Base-by-base conservation (phyloP, 1,140 invertebrate genomes). In the Zaprionus tsacasi region DNA sequence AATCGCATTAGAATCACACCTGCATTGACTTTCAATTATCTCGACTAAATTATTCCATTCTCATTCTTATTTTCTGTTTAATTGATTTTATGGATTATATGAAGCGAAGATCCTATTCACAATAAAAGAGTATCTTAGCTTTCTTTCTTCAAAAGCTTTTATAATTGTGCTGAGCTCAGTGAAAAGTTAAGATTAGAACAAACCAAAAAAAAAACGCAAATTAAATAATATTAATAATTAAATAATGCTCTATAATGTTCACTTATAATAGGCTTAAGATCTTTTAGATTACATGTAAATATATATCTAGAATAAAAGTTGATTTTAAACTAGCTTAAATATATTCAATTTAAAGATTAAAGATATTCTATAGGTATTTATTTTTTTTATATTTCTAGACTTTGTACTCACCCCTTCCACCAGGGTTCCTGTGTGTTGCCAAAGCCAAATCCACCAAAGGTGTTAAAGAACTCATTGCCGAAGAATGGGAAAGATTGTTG, bases 401-500 rank as follows among this genome's bases (percentile, higher is more conserved):
- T 21, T 40, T 48, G 38, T 66, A 78, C 93, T 93, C 78, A 94
- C 93, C 93, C 93, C 77, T 94, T 93, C 93, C 93, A 94, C 68
- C 92, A 93, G 64, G 93, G 90, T 27, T 85, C 78, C 66, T 79
- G 83, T 12, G 72, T 60, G 25, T 80, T 79, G 4, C 83, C 87
- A 8, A 92, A 75, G 6, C 88, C 91, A 11, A 92, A 92, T 27
- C 91, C 89, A 0, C 85, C 88, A 25, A 92, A 92, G 5, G 91
- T 80, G 17, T 91, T 92, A 35, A 92, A 89, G 70, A 92, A 91
- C 57, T 92, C 86, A 71, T 88, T 85, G 61, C 91, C 91, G 60
- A 92, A 92, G 81, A 92, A 92, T 30, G 91, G 91, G 76, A 92
- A 92, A 11, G 86, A 82, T 55, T 92, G 91, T 52, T 92, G 91